These are phyloP conservation scores for Chydorus sphaericus DNA, from an alignment of 2,888 invertebrate species.

Conservation along the genomic window DNA sequence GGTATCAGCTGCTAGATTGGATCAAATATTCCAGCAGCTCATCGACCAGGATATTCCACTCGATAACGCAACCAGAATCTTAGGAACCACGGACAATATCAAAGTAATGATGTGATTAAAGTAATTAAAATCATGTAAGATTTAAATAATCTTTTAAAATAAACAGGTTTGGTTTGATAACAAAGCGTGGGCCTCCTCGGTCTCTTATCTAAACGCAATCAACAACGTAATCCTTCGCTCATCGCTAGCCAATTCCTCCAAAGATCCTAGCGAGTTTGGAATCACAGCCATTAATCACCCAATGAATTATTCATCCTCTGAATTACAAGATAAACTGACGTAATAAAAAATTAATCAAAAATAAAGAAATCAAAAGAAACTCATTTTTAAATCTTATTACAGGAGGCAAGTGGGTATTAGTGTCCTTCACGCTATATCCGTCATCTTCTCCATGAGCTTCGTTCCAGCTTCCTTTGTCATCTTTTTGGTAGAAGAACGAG, in stretches of 20 bases:
- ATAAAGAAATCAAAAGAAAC: neutral
- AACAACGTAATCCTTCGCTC: slow-evolving; percentile 46
- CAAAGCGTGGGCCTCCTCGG: slow-evolving; percentile 66
- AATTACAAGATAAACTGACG: neutral
- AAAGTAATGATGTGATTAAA: slow-evolving; percentile 10
- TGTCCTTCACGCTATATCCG: slow-evolving; percentile 30
- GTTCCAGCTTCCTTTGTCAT: slow-evolving; percentile 67
- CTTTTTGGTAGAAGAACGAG: slow-evolving; percentile 57
- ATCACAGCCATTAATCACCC: slow-evolving; percentile 66
- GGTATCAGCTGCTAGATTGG: neutral
- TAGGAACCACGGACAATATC: slow-evolving; percentile 3
- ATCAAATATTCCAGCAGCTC: too few species aligned
- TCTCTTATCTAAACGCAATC: slow-evolving; percentile 55
- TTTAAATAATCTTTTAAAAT: neutral
- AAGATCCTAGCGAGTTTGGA: slow-evolving; percentile 31
- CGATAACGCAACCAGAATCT: neutral
- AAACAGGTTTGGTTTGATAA: slow-evolving; percentile 80
- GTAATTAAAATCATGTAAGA: too few species aligned
- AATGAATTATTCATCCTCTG: slow-evolving; percentile 47
- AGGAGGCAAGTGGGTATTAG: slow-evolving; percentile 14
- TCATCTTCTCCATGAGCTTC: slow-evolving; percentile 43
- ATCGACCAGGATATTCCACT: too few species aligned
- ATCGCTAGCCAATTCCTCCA: slow-evolving; percentile 29
- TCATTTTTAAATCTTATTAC: neutral
- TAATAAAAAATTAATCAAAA: neutral